Evolutionary conservation across 2,113 vertebrate genomes (phyloP), one percentile per base, ranked within the genome.

Genomic region (Bos javanicus): DNA sequence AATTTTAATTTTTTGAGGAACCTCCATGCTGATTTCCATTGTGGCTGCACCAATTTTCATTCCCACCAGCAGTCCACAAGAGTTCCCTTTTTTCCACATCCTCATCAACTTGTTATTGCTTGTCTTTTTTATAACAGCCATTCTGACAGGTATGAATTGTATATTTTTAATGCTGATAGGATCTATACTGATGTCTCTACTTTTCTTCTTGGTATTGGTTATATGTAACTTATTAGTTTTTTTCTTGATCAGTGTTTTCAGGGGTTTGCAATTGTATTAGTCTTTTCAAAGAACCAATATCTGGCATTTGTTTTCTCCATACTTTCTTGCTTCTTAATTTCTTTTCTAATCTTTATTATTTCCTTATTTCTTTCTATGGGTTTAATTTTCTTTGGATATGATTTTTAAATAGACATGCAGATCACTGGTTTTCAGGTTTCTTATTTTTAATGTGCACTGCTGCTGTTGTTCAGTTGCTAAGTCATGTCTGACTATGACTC

Each of bases 221-320:
- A n/a, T 90, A 86, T 86, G 2, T 76, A 60, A n/a, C 5, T 74
- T 54, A 23, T 60, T 13, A 57, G 6, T 33, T 84, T 91, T 89
- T 90, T 93, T 56, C 25, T 93, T 89, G 15, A 19, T 43, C 46
- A 90, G n/a, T 90, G 57, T 84, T 78, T 43, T 52, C 23, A 92
- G 12, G 26, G n/a, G 19, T 87, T 92, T 78, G 14, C 26, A 94
- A 67, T 30, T 94, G 17, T 46, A 56, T 86, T 87, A 93, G 26
- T 83, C 4, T 89, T 87, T 93, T 88, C 36, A 94, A 84, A 85
- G 71, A 89, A 94, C 10, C 16, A 28, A 4, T 80, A 25, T 94
- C 88, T 91, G 15, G 14, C 64, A 33, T 80, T 93, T 93, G 64
- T 74, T 36, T 85, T 97, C 60, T 95, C 33, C 84, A 16, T 95